These are phyloP conservation scores for Scatophagus argus DNA, from an alignment of 2,113 vertebrate genomes.

Conservation along the genomic window DNA sequence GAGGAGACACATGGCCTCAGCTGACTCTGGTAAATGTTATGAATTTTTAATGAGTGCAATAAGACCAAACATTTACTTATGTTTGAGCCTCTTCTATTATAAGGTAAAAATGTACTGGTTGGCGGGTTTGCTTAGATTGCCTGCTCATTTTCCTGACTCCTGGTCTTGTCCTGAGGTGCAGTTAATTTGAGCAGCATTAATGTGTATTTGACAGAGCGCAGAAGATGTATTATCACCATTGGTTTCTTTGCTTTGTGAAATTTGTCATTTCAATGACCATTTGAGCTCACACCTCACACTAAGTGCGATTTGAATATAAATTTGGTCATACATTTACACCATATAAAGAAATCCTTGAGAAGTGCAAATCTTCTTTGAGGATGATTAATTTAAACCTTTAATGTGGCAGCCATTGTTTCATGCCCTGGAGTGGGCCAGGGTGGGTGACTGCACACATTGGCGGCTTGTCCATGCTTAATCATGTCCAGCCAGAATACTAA, in stretches of 20 bases:
- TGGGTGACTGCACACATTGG: conserved; percentile 51
- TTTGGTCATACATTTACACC: conserved; percentile 38
- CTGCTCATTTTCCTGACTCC: conserved; percentile 43
- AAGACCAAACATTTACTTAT: conserved; percentile 54
- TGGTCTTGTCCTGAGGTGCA: conserved; percentile 52
- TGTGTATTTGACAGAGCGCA: conserved; percentile 67
- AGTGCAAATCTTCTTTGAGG: conserved; percentile 61
- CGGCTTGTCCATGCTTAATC: conserved; percentile 47
- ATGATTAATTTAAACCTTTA: conserved; percentile 76
- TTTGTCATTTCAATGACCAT: conserved; percentile 72
- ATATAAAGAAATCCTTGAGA: conserved; percentile 63
- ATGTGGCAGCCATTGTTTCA: conserved; percentile 53
- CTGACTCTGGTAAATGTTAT: conserved; percentile 56
- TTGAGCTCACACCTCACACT: conserved; percentile 63
- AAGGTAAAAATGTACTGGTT: conserved; percentile 17
- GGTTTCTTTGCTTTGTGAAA: conserved; percentile 66
- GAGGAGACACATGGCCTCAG: conserved; percentile 45
- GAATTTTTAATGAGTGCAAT: conserved; percentile 54
- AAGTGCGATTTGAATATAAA: conserved; percentile 74
- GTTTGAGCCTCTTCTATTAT: conserved; percentile 30
- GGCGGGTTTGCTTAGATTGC: conserved; percentile 32
- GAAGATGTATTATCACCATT: conserved; percentile 72
- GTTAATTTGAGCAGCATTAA: conserved; percentile 65
- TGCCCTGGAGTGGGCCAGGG: conserved; percentile 36
- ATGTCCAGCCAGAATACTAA: conserved; percentile 45